A percentile compares a stretch with the other conserved stretches of the same genome.
Conservation (phyloP, 2,113 vertebrate species). For the Periophthalmodon schlosseri region DNA sequence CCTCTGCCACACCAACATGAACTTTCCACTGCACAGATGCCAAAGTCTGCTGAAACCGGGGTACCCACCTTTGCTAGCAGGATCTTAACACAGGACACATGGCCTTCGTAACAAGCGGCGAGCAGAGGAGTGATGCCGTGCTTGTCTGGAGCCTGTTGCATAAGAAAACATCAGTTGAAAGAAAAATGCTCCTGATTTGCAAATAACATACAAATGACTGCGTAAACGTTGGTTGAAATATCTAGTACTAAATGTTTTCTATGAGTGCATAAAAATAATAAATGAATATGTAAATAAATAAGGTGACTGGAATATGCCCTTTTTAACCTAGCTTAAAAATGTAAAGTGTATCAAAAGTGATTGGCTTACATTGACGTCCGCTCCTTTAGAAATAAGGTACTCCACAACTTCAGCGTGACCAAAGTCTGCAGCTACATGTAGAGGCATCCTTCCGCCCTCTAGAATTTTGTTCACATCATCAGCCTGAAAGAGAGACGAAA, state of each 20-base stretch:
- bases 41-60: background rate
- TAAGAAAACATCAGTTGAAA: background rate
- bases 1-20: slow-evolving; percentile 26
- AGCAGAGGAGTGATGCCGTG: slow-evolving; percentile 92
- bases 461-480: slow-evolving; percentile 91
- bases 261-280: background rate
- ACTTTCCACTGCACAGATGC: background rate
- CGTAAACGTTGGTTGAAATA: background rate
- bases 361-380: slow-evolving; percentile 90
- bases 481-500: slow-evolving; percentile 70
- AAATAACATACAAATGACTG: too few relatives aligned
- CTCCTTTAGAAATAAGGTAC: slow-evolving; percentile 91
- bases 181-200: background rate
- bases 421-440: slow-evolving; percentile 93
- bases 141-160: slow-evolving; percentile 88
- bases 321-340: background rate
- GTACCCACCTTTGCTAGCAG: slow-evolving; percentile 92
- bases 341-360: background rate
- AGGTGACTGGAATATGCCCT: too few relatives aligned
- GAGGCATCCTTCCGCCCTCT: slow-evolving; percentile 88
- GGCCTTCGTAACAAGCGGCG: slow-evolving; percentile 88
- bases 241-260: background rate
- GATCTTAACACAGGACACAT: slow-evolving; percentile 87
- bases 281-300: background rate
- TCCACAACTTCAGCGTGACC: slow-evolving; percentile 89